These are phyloP conservation scores for Augochlorella aurata DNA, from an alignment of 2,888 invertebrate species.

Conservation along the genomic window DNA sequence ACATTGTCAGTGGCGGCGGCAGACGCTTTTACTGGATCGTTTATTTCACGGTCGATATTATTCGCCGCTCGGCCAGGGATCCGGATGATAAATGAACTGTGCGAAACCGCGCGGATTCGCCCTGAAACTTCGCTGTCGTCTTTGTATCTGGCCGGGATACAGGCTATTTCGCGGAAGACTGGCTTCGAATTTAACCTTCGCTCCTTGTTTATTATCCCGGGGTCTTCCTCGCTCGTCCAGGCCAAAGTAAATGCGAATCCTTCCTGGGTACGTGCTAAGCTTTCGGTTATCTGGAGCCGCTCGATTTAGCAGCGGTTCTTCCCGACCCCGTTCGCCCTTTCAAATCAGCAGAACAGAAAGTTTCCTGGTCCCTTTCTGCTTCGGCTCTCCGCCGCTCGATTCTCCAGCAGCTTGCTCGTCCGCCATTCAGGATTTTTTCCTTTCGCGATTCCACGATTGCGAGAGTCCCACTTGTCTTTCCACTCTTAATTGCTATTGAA, in stretches of 20 bases:
- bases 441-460: neutral
- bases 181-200: constrained; percentile 61
- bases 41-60: constrained; percentile 30
- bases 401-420: neutral
- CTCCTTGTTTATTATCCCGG: constrained; percentile 60
- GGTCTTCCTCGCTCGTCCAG: constrained; percentile 28
- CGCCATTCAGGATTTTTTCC: neutral
- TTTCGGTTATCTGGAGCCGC: constrained; percentile 42
- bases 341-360: constrained; percentile 38
- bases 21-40: constrained; percentile 26
- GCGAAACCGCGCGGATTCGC: constrained; percentile 23
- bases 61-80: constrained; percentile 11
- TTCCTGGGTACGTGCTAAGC: constrained; percentile 54
- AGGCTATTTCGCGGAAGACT: constrained; percentile 65
- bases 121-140: constrained; percentile 22
- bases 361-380: neutral
- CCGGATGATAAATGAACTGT: constrained; percentile 45
- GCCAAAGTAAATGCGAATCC: constrained; percentile 56
- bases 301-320: constrained; percentile 53
- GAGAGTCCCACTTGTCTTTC: constrained; percentile 23
- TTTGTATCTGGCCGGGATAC: constrained; percentile 35
- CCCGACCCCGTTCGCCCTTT: constrained; percentile 36
- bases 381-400: neutral
- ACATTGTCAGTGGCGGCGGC: constrained; percentile 19
- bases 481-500: constrained; percentile 27